Evolutionary conservation across 2,888 invertebrate genomes (phyloP), one percentile per base, ranked within the genome.

Genomic region (Diarsia dahlii): DNA sequence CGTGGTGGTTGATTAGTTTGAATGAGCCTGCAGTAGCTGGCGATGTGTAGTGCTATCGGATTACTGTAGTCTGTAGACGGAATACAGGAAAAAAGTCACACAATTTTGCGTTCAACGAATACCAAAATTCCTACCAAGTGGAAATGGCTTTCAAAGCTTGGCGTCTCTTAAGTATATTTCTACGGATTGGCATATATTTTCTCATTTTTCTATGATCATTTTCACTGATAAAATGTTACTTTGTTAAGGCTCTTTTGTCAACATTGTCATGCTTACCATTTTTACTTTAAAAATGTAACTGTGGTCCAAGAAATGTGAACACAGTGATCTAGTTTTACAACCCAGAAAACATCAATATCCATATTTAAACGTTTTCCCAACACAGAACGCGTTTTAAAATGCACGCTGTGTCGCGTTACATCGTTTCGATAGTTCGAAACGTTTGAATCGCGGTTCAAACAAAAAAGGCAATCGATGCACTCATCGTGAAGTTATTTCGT

Each of bases 401-500:
- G 39, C 63, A 68, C 39, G 39, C 46, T 52, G 39, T 63, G 66
- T 52, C 63, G 50, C 69, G 15, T 64, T 69, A 76, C 84, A 71
- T 84, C 60, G 71, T 62, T 74, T 4, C 23, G 66, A 48, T 69
- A 60, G 54, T 72, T 69, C 60, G 66, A 69, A 78, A 67, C n/a
- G 23, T 69, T 60, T 28, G n/a, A 78, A 76, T 66, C 64, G 52
- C 28, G 13, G 5, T 56, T 56, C 34, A 66, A 79, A 82, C 68
- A 70, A 74, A 84, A 81, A 79, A 60, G 66, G 46, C 60, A 84
- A 67, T 76, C 65, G 76, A 79, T 74, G 79, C 82, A 76, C 69
- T 84, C 81, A 79, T 82, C 68, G 75, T 81, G 73, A 84, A 76
- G 71, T 84, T 73, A 75, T 84, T 78, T 67, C 74, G 58, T 60